Evolutionary conservation across 2,797 vertebrate genomes (phyloP).

Genomic region (Linurgus olivaceus): DNA sequence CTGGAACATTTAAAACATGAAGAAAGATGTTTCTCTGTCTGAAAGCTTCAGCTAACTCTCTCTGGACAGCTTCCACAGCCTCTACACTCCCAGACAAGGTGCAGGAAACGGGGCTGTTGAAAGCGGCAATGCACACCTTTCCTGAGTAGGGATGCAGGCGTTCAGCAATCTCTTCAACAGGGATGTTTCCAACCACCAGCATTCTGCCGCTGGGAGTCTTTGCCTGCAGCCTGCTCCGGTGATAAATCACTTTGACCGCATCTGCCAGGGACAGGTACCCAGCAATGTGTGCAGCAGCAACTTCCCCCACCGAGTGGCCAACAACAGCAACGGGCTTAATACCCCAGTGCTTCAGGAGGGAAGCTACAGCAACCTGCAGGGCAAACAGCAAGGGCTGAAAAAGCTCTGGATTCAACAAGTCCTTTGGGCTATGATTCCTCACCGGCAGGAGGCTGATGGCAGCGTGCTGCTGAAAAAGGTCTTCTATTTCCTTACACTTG

Average conservation of each 20-base stretch:
- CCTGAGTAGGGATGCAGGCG: constrained; percentile 67
- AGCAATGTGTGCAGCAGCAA: constrained; percentile 85
- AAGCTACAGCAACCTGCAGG: constrained; percentile 80
- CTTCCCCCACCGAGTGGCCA: constrained; percentile 86
- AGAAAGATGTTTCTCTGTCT: constrained; percentile 80
- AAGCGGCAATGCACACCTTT: constrained; percentile 81
- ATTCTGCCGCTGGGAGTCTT: constrained; percentile 83
- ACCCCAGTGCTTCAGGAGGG: constrained; percentile 83
- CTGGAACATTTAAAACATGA: constrained; percentile 78
- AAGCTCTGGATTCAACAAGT: constrained; percentile 75
- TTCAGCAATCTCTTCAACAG: constrained; percentile 73
- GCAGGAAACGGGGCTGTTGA: constrained; percentile 85
- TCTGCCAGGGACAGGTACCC: constrained; percentile 86
- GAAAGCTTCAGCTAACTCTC: constrained; percentile 67
- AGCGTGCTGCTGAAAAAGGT: constrained; percentile 72
- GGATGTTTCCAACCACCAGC: constrained; percentile 84
- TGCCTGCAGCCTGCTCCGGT: constrained; percentile 81
- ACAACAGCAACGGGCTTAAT: constrained; percentile 77
- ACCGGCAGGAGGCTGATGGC: constrained; percentile 67
- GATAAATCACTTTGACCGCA: constrained; percentile 84
- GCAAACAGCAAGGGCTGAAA: constrained; percentile 86
- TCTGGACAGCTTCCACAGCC: constrained; percentile 68
- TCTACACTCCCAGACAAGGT: constrained; percentile 84
- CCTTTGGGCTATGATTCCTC: constrained; percentile 55
- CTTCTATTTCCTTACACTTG: constrained; percentile 81